phyloP scores from a whole-genome alignment of 2,113 vertebrate species.

The Marcusenius ussheri region DNA sequence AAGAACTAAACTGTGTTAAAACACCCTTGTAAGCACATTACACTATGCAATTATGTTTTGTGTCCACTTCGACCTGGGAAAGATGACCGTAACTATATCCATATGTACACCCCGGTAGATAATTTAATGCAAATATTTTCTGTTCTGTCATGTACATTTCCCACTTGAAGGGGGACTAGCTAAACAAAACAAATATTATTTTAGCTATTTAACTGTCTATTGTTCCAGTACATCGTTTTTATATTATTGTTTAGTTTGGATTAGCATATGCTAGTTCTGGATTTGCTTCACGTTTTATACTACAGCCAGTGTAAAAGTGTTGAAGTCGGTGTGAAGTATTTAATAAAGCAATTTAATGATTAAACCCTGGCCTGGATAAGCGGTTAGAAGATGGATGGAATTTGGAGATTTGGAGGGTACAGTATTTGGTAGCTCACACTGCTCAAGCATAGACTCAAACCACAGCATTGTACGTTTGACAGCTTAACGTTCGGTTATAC shows the following conservation, averaged over 20 bases:
- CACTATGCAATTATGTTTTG: slow-evolving; percentile 13
- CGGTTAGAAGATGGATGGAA: not conserved
- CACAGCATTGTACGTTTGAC: not conserved
- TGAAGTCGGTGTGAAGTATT: not conserved
- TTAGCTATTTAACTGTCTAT: not conserved
- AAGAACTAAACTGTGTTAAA: slow-evolving; percentile 12
- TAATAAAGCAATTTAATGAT: not conserved
- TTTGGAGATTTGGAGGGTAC: not conserved
- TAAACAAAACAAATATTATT: not conserved
- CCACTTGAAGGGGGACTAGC: not conserved
- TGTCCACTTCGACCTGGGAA: slow-evolving; percentile 24
- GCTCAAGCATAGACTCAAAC: not conserved
- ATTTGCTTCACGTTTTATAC: not conserved
- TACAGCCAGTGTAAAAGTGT: not conserved
- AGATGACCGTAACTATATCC: slow-evolving; percentile 38
- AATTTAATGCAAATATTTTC: slow-evolving; percentile 1
- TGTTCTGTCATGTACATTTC: not conserved
- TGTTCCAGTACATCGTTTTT: not conserved
- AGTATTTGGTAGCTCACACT: not conserved
- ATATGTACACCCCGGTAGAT: slow-evolving; percentile 17
- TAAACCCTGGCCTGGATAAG: not conserved
- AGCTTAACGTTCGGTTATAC: not conserved
- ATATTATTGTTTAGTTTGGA: not conserved
- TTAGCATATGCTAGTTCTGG: not conserved
- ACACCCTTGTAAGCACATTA: slow-evolving; percentile 24